These are phyloP conservation scores for Teleogryllus oceanicus DNA, from an alignment of 2,888 invertebrate genomes.

Conservation along the genomic window DNA sequence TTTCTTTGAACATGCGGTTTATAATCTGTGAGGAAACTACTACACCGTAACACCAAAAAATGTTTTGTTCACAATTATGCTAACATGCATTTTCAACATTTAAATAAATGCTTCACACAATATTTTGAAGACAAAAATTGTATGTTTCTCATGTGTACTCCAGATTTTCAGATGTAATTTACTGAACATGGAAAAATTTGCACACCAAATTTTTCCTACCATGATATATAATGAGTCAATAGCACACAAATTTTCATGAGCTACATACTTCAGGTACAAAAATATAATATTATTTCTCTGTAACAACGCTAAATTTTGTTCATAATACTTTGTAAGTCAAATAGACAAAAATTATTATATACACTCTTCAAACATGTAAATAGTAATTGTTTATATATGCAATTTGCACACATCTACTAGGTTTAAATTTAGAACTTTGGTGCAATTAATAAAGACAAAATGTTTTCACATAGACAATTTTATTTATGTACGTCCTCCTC, in stretches of 20 bases:
- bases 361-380: conserved; percentile 12
- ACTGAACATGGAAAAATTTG: too few species aligned
- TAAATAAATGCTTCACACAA: too few species aligned
- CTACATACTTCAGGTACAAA: conserved; percentile 6
- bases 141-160: too few species aligned
- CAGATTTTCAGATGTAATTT: too few species aligned
- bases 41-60: too few species aligned
- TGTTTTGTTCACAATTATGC: too few species aligned
- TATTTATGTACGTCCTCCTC: conserved; percentile 23
- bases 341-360: background rate
- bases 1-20: too few species aligned
- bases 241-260: background rate
- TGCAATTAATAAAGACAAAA: background rate
- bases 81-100: too few species aligned
- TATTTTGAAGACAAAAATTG: too few species aligned
- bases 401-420: background rate
- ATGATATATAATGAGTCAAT: too few species aligned
- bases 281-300: background rate
- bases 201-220: too few species aligned
- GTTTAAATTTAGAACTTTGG: conserved; percentile 20
- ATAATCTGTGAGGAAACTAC: too few species aligned
- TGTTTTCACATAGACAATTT: background rate
- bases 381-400: background rate
- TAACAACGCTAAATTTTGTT: background rate
- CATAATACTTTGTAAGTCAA: background rate